phyloP scores from a whole-genome alignment of 1,140 invertebrate genomes.

The Mamestra configurata region DNA sequence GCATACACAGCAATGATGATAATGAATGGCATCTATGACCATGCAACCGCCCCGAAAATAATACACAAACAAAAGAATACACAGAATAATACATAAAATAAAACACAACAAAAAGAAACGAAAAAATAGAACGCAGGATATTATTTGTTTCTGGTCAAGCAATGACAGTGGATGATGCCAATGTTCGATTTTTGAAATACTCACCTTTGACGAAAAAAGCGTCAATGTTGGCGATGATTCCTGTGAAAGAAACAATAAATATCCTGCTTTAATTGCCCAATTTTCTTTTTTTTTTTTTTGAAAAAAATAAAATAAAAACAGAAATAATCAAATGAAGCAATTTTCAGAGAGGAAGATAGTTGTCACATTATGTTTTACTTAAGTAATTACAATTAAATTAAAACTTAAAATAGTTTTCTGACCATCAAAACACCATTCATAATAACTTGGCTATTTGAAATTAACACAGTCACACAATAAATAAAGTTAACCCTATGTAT shows the following conservation, averaged over 20 bases:
- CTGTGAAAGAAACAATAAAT: slow-evolving; percentile 88
- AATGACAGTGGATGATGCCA: slow-evolving; percentile 59
- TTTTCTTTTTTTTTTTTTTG: slow-evolving; percentile 51
- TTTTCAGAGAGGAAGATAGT: slow-evolving; percentile 6
- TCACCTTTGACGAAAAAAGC: slow-evolving; percentile 91
- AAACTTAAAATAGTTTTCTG: too few species aligned
- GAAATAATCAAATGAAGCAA: slow-evolving; percentile 52
- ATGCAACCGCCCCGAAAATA: slow-evolving; percentile 46
- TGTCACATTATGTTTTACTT: background rate
- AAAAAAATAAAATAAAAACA: slow-evolving; percentile 50
- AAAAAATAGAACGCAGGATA: slow-evolving; percentile 65
- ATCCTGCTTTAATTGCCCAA: slow-evolving; percentile 79
- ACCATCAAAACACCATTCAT: too few species aligned
- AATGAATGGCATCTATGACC: slow-evolving; percentile 35
- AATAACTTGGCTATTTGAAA: too few species aligned
- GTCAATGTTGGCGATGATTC: slow-evolving; percentile 91
- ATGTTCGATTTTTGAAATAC: slow-evolving; percentile 71
- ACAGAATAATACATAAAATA: slow-evolving; percentile 43
- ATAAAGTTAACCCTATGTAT: too few species aligned
- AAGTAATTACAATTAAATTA: too few species aligned
- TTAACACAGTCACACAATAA: too few species aligned
- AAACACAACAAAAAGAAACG: slow-evolving; percentile 42
- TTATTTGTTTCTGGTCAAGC: slow-evolving; percentile 69
- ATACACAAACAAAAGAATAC: slow-evolving; percentile 41
- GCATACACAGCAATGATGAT: slow-evolving; percentile 40